Evolutionary conservation across 1,140 invertebrate species (phyloP), one percentile per base, ranked within the genome.

Genomic region (Ephestia elutella): DNA sequence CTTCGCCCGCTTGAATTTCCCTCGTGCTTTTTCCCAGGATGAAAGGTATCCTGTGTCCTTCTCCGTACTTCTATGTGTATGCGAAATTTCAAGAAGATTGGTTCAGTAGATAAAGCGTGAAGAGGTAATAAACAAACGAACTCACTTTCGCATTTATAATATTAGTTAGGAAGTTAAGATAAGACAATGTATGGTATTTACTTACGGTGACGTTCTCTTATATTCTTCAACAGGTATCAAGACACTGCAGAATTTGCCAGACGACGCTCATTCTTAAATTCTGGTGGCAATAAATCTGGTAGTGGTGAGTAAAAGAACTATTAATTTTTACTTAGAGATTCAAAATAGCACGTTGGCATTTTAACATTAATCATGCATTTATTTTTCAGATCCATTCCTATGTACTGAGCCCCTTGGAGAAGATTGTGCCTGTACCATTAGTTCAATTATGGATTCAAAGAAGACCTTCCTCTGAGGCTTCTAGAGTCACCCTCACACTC

Each of bases 181-280:
- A n/a, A n/a, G n/a, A n/a, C n/a, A n/a, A n/a, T n/a, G n/a, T n/a
- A n/a, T n/a, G n/a, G n/a, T n/a, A n/a, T n/a, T n/a, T n/a, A n/a
- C n/a, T n/a, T n/a, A n/a, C n/a, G n/a, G n/a, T n/a, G n/a, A n/a
- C n/a, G n/a, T n/a, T n/a, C 4, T 58, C 3, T 38, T 50, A 11
- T 5, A 35, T 5, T 35, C 1, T 35, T 35, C 13, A 35, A 25
- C 64, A 90, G 90, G 38, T 93, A 92, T 86, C 92, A 94, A 82
- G 93, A 94, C 72, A 91, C 92, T 0, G 91, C 90, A 18, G 92
- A 92, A 73, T 93, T 92, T 78, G 91, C 90, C 4, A 82, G 92
- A 51, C 81, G 93, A 63, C 72, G 93, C 73, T 90, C 90, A 25
- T 87, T 89, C 64, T 79, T 89, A 55, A 82, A 78, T 89, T 78